Evolutionary conservation across 2,797 vertebrate genomes (phyloP), one percentile per base, ranked within the genome.

Genomic region (Anableps anableps): DNA sequence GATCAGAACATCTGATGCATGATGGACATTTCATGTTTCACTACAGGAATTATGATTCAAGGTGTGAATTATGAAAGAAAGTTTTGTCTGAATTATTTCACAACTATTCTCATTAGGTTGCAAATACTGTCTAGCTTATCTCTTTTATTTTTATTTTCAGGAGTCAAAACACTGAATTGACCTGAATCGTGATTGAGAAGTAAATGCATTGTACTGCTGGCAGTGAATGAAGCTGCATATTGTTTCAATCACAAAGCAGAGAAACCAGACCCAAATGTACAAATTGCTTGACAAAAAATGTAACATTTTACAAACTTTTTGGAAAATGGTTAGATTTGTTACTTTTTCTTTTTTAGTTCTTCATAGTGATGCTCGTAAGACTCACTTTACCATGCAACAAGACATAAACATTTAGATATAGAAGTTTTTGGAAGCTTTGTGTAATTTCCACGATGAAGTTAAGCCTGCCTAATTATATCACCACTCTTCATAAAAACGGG

Each of bases 381-480:
- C 16, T 50, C 16, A 50, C 48, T 50, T 50, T 50, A 50, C 8
- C 3, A 3, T 66, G 6, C 47, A 84, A 75, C 23, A 1, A 70
- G 75, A 60, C 82, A 21, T 68, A 26, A 71, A 29, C 19, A 78
- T 76, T 23, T 43, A 55, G 76, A 74, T 75, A 92, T n/a, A n/a
- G n/a, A n/a, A n/a, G n/a, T 79, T 60, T 85, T 80, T 81, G 62
- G 87, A 79, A 86, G 77, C 75, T 75, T 68, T 89, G 90, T 93
- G 90, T 91, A 90, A 88, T 93, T 93, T 92, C 3, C 76, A 80
- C 86, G 89, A 90, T 92, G 91, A 92, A 91, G 86, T 91, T 92
- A 90, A 92, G 80, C 83, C 81, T 76, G 79, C 74, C 60, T 48
- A 26, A 29, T 10, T 45, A 6, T 70, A 71, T 48, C 34, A 19